phyloP scores from a whole-genome alignment of 2,797 vertebrate genomes.

The Sebastes jordani region DNA sequence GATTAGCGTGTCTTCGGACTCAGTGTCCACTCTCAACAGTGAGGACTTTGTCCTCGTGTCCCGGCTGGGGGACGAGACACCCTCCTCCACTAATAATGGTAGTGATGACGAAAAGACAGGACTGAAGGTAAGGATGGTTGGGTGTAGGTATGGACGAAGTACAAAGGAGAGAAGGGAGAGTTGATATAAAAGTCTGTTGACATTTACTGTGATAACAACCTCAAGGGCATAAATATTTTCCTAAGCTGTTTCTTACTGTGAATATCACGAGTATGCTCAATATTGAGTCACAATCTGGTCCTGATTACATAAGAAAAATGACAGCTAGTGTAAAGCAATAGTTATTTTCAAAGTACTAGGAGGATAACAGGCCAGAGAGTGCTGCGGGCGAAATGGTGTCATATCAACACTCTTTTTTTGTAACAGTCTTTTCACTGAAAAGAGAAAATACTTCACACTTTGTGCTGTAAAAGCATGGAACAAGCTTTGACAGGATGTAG shows the following conservation, averaged over 20 bases:
- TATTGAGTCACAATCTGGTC: background rate
- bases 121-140: slow-evolving; percentile 93
- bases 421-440: background rate
- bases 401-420: background rate
- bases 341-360: background rate
- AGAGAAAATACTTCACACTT: background rate
- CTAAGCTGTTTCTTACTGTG: background rate
- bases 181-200: background rate
- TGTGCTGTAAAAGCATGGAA: background rate
- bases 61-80: slow-evolving; percentile 97
- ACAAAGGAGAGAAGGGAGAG: slow-evolving; percentile 11
- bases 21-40: slow-evolving; percentile 99
- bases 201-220: background rate
- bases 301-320: background rate
- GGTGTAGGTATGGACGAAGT: slow-evolving; percentile 57
- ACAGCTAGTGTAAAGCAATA: background rate
- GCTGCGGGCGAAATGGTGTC: background rate
- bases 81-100: slow-evolving; percentile 97
- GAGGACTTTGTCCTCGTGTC: slow-evolving; percentile 99
- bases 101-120: slow-evolving; percentile 99
- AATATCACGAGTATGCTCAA: background rate
- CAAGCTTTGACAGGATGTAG: background rate
- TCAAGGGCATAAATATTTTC: background rate
- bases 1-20: slow-evolving; percentile 99
- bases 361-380: background rate